Base-by-base conservation (phyloP, 1,140 invertebrate species). In the Matsumurasca onukii region DNA sequence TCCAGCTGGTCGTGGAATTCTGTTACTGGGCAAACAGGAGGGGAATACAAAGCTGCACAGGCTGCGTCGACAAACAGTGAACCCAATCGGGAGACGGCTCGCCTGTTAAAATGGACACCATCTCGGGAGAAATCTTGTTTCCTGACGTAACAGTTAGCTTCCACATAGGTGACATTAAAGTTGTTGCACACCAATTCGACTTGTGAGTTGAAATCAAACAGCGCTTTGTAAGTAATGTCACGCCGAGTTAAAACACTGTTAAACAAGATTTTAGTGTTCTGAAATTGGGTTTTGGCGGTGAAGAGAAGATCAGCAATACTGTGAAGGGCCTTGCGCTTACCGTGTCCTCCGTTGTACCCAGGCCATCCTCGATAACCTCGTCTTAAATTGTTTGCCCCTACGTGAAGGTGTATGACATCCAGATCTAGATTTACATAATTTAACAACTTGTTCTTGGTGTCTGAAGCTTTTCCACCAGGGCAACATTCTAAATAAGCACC, bases 211-310 rank as follows among this genome's bases (percentile, higher is more conserved):
- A 59, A 59, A 29, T 27, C 55, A 59, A 3, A 29, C 25, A 59
- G 25, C 9, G 25, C 22, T 20, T 29, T 29, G 24, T 29, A 27
- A 9, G 55, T 12, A 2, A 59, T 25, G 24, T 27, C 55, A 5
- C 9, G 24, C 24, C 55, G 2, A 24, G 30, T 59, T 59, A 59
- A 59, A 59, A 59, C 24, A 59, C 55, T 29, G 30, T 59, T 59
- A 27, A 59, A 13, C 13, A 59, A 27, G 25, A 59, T 59, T 29
- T 27, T 5, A 20, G 55, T 3, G 25, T 59, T 59, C 12, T 13
- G 55, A n/a, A 59, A 59, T 12, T 59, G 15, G 5, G 55, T 59
- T 29, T 5, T 27, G 3, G 55, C 25, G 3, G 25, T 29, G n/a
- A 27, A 59, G 2, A 59, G n/a, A 9, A 29, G n/a, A 24, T 59